A percentile compares a stretch with the other conserved stretches of the same genome.
phyloP scores from a whole-genome alignment of 2,888 invertebrate species.

The Acanthopleura granulata region DNA sequence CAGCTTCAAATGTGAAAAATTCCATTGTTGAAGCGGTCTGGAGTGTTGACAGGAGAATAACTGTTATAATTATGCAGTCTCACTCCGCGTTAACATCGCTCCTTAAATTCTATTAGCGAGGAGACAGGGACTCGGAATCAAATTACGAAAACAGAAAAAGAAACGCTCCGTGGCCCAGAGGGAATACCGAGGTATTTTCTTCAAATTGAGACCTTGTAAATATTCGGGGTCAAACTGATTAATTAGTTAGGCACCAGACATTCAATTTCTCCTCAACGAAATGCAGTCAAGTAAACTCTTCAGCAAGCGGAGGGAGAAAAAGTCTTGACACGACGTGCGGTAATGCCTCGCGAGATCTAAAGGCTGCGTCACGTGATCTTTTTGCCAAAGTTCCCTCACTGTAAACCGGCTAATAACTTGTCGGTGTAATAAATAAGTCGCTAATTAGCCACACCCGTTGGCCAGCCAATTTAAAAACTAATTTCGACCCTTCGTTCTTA shows the following conservation, averaged over 20 bases:
- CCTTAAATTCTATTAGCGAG: slow-evolving; percentile 1
- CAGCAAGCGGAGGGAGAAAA: neutral
- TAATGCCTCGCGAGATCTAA: too few species aligned
- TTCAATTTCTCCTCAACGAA: neutral
- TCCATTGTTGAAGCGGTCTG: too few species aligned
- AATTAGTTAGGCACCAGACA: neutral
- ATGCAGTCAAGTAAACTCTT: neutral
- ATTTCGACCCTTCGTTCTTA: neutral
- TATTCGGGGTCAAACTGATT: slow-evolving; percentile 8
- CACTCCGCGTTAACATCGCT: neutral
- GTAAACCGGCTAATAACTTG: neutral
- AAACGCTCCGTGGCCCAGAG: neutral
- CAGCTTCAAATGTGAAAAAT: too few species aligned
- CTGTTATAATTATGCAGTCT: neutral
- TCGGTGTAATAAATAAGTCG: neutral
- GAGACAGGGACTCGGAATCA: neutral
- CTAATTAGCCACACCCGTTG: neutral
- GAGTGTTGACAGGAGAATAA: too few species aligned
- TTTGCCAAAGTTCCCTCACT: neutral
- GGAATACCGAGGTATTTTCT: slow-evolving; percentile 1
- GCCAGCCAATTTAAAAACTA: neutral
- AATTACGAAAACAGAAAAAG: slow-evolving; percentile 3
- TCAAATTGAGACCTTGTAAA: slow-evolving; percentile 1
- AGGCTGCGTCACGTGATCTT: too few species aligned
- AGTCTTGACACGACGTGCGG: neutral